These are phyloP conservation scores for Phenganax stokvisi DNA, from an alignment of 92 coral and sea anemone genomes.

Conservation along the genomic window DNA sequence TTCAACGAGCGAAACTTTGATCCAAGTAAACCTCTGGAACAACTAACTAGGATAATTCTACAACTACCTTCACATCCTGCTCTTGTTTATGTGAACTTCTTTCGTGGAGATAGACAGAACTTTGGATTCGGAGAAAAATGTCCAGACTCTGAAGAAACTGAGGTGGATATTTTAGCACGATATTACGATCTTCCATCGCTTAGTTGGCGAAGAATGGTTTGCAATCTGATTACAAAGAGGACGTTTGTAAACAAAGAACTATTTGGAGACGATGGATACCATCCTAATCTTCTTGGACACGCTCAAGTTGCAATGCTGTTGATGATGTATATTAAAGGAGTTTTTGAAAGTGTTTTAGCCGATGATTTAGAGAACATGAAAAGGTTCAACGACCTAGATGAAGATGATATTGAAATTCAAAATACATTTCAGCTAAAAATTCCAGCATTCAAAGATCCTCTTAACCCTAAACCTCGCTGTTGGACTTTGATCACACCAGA, in stretches of 20 bases:
- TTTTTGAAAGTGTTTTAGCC: conserved; percentile 67
- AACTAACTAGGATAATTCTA: conserved; percentile 74
- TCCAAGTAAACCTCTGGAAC: conserved; percentile 85
- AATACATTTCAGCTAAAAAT: conserved; percentile 46
- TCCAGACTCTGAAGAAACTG: conserved; percentile 95
- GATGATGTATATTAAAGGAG: conserved; percentile 74
- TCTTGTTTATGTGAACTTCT: conserved; percentile 75
- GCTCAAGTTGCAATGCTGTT: conserved; percentile 83
- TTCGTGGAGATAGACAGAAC: conserved; percentile 79
- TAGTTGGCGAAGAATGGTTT: conserved; percentile 90
- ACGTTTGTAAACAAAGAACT: conserved; percentile 37
- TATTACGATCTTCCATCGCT: conserved; percentile 83
- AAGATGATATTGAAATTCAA: background rate
- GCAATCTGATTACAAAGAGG: conserved; percentile 53
- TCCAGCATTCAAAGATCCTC: conserved; percentile 71
- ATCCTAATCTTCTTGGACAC: conserved; percentile 92
- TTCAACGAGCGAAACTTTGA: conserved; percentile 67
- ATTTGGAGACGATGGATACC: conserved; percentile 91
- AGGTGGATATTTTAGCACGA: conserved; percentile 66
- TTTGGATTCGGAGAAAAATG: conserved; percentile 69
- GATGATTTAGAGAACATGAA: conserved; percentile 34
- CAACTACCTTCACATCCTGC: conserved; percentile 87
- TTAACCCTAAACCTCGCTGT: conserved; percentile 64
- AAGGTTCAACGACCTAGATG: conserved; percentile 18
- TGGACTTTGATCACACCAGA: conserved; percentile 96